Evolutionary conservation across 2,113 vertebrate genomes (phyloP).

Genomic region (Anser brachyrhynchus): DNA sequence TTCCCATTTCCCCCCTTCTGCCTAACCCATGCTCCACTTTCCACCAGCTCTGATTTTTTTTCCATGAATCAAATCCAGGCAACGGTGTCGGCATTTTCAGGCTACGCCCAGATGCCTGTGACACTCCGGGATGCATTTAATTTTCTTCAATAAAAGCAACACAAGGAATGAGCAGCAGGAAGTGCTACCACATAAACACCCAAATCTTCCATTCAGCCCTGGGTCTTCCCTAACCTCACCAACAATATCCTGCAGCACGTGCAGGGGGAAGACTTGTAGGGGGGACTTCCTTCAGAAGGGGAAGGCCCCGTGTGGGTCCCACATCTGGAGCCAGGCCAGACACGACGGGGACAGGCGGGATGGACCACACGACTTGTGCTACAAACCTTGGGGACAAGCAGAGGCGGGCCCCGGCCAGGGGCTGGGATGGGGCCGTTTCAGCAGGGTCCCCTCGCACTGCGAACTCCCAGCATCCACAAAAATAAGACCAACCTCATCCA

Average conservation of each 20-base stretch:
- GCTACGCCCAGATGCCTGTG: not conserved
- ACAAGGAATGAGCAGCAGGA: not conserved
- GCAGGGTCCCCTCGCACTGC: not conserved
- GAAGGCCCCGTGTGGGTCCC: not conserved
- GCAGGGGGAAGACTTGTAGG: no score
- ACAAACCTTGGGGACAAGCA: not conserved
- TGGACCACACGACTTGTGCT: not conserved
- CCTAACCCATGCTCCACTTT: not conserved
- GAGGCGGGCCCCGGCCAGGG: not conserved
- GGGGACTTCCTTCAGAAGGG: not conserved
- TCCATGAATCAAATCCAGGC: not conserved
- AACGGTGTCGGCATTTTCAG: not conserved
- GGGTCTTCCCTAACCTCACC: not conserved
- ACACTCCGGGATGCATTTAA: not conserved
- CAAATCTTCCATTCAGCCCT: not conserved
- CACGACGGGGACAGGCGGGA: not conserved
- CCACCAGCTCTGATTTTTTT: not conserved
- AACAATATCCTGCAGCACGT: not conserved
- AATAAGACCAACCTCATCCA: not conserved
- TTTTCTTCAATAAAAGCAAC: not conserved
- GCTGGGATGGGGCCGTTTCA: not conserved
- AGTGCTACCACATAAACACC: fast-evolving
- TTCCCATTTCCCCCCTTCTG: not conserved
- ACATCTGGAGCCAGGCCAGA: not conserved
- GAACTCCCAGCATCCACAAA: not conserved